Conservation (phyloP, 2,113 vertebrate species). For the Phaethornis superciliosus region DNA sequence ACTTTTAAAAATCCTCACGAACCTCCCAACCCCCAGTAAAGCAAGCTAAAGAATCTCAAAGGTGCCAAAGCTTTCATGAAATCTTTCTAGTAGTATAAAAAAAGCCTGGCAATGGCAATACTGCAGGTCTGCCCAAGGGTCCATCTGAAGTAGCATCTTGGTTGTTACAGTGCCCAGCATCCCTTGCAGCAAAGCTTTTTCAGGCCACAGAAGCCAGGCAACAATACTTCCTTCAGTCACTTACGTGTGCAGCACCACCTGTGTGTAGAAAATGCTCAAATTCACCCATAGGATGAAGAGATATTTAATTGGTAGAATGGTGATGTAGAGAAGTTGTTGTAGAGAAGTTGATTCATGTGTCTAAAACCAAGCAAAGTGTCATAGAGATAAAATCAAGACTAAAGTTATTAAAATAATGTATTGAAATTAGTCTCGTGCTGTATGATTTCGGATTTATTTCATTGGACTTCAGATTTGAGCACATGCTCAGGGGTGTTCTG, state of each 20-base stretch:
- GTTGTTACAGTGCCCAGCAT: not conserved
- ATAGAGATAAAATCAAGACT: not conserved
- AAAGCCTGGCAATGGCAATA: not conserved
- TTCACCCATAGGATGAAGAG: not conserved
- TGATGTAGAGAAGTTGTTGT: not conserved
- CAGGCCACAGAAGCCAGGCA: not conserved
- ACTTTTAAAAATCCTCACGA: not conserved
- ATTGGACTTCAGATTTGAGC: not conserved
- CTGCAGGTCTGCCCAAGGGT: not conserved
- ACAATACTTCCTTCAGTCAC: not conserved
- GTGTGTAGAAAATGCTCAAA: not conserved
- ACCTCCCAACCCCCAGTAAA: not conserved
- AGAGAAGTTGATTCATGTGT: too few relatives aligned
- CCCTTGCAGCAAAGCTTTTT: not conserved
- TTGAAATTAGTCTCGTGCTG: not conserved
- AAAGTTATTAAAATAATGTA: not conserved
- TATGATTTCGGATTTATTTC: not conserved
- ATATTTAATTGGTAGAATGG: not conserved
- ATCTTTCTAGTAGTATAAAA: not conserved
- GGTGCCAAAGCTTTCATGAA: not conserved
- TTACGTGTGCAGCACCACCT: not conserved
- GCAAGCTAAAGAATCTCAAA: not conserved
- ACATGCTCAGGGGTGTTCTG: not conserved
- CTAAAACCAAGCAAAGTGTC: too few relatives aligned
- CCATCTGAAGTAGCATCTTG: not conserved